Evolutionary conservation across 2,888 invertebrate species (phyloP), one percentile per base, ranked within the genome.

Genomic region (Mechanitis messenoides): DNA sequence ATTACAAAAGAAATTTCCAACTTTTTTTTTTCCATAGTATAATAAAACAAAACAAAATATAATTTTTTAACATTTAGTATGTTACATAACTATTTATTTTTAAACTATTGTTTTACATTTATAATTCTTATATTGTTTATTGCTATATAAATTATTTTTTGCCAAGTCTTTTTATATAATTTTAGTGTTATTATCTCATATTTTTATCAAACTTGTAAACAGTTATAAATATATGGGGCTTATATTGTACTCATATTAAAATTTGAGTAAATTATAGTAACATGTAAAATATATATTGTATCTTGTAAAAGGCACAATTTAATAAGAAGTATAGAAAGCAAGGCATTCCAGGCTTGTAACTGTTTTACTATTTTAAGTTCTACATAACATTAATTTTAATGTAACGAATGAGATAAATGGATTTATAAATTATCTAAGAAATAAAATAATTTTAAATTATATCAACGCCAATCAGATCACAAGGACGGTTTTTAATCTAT

Each of bases 391-490:
- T 31, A 50, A 31, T 50, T 31, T 7, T 31, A 31, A 31, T 28
- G 31, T 6, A 50, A 50, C 11, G 31, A 31, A 31, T 9, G 9
- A 50, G 28, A 50, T 31, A 20, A 3, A 20, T 47, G 20, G 5
- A 47, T 50, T 9, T n/a, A 31, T 31, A 31, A 31, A 50, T 50
- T 7, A 50, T 31, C 28, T 31, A 31, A 35, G 3, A 35, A 3
- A 35, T 5, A 35, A 5, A 35, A 35, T 35, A 5, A 35, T 5
- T 35, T 3, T 35, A 35, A 5, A 35, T 35, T 5, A 35, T 50
- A 50, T 50, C 50, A 50, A 31, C 7, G 11, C 35, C 55, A 60
- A 58, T 65, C 66, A 69, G 69, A 68, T 70, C 67, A 60, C 35
- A 50, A 53, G 68, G 68, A 68, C 68, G 66, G 69, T 46, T 59